Percentiles rank a stretch among this genome's conserved stretches.
These are phyloP conservation scores for Lophura nycthemera DNA, from an alignment of 2,113 vertebrate genomes.

Conservation along the genomic window DNA sequence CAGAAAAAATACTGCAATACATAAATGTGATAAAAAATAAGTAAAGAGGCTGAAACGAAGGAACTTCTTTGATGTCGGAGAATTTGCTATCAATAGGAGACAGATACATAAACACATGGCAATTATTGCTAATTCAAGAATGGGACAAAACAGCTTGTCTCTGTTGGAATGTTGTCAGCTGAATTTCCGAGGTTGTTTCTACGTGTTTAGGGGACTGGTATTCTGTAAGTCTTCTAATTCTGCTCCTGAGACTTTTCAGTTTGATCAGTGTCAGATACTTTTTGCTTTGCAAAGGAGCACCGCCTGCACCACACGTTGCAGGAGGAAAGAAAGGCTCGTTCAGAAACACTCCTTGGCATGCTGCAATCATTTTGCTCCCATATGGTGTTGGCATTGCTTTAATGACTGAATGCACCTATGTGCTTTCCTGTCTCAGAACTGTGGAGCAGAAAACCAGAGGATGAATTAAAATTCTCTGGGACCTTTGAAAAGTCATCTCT, in stretches of 20 bases:
- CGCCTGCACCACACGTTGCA: not conserved
- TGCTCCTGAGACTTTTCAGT: not conserved
- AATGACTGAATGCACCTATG: not conserved
- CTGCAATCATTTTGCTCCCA: not conserved
- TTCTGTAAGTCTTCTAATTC: not conserved
- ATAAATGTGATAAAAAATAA: slow-evolving; percentile 53
- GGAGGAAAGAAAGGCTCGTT: not conserved
- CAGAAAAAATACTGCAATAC: slow-evolving; percentile 21
- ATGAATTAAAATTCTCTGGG: not conserved
- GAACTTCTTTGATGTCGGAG: slow-evolving; percentile 66
- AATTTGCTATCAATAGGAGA: slow-evolving; percentile 66
- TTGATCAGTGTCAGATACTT: not conserved
- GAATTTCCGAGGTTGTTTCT: not conserved
- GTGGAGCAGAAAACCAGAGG: not conserved
- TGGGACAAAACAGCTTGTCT: slow-evolving; percentile 18
- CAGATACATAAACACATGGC: slow-evolving; percentile 60
- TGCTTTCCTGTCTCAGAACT: not conserved
- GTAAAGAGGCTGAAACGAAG: slow-evolving; percentile 10
- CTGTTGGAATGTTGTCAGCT: slow-evolving; percentile 4
- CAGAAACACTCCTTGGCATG: not conserved
- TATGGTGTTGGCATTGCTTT: not conserved
- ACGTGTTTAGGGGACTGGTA: not conserved
- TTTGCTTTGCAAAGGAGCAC: not conserved
- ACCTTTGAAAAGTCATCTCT: slow-evolving; percentile 7
- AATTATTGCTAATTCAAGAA: slow-evolving; percentile 57